Base-by-base conservation (phyloP, 2,888 invertebrate genomes). In the Podotricha telesiphe region DNA sequence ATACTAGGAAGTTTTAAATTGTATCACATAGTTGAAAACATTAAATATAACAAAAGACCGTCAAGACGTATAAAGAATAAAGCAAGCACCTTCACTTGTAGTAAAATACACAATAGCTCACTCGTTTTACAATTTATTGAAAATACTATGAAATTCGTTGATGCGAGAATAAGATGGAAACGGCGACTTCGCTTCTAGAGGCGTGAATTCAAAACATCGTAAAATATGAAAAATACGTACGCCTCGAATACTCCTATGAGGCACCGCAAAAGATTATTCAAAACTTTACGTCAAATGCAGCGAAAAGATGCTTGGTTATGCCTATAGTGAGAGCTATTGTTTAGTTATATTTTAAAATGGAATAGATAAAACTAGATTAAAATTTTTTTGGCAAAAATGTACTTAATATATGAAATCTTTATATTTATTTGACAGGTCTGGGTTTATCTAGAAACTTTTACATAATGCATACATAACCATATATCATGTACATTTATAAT, bases 121-220 rank as follows among this genome's bases (percentile, higher is more conserved):
- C 73, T 68, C 74, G 75, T 79, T 80, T 81, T 80, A 78, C 78
- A 77, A 77, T 77, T 78, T 72, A 78, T 80, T 80, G 77, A 74
- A 77, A 76, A 71, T 69, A 77, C 76, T 76, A 77, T 78, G 80
- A 79, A 78, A 79, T 77, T 76, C 77, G 74, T 76, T 73, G 75
- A 75, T 73, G 76, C 76, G 66, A 71, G 74, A 78, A 77, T 77
- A 74, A 73, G 56, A 63, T 73, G 73, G 78, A 77, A 76, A 77
- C 73, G 76, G 77, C 77, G 78, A 81, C 77, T 82, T 80, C 78
- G 74, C 79, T 80, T 81, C 79, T 77, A 78, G 80, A 78, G 82
- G 82, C 84, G 84, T 87, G 86, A 87, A 89, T 89, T 90, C 88
- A 85, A 88, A 89, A 85, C 82, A 79, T 89, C 89, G 88, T 91